Conservation (phyloP, 2,888 invertebrate species). For the Dermolepida albohirtum region DNA sequence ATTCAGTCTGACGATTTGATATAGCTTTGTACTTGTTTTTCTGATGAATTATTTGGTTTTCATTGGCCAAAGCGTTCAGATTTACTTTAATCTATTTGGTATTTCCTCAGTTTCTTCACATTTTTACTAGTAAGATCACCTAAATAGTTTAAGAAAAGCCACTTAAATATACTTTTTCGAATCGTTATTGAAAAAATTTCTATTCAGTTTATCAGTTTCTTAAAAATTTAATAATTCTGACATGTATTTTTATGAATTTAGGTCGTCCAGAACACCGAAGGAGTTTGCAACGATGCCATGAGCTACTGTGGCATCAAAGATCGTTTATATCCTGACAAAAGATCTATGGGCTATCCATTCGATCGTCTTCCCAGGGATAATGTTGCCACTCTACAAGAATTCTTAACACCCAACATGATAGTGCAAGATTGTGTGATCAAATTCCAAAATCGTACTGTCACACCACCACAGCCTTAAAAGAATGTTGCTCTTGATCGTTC, state of each 20-base stretch:
- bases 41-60: too few relatives aligned
- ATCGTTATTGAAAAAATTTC: neutral
- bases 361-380: slow-evolving; percentile 70
- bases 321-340: slow-evolving; percentile 79
- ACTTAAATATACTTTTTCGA: neutral
- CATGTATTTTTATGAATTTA: slow-evolving; percentile 48
- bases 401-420: slow-evolving; percentile 77
- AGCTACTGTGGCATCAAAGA: slow-evolving; percentile 82
- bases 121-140: too few relatives aligned
- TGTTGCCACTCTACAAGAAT: slow-evolving; percentile 70
- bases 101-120: too few relatives aligned
- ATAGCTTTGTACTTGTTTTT: too few relatives aligned
- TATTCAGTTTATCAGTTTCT: too few relatives aligned
- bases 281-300: slow-evolving; percentile 75
- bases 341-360: slow-evolving; percentile 87
- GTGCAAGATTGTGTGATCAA: slow-evolving; percentile 53
- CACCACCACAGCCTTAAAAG: neutral
- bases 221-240: too few relatives aligned
- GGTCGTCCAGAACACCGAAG: slow-evolving; percentile 67
- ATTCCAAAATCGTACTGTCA: slow-evolving; percentile 11
- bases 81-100: too few relatives aligned
- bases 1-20: too few relatives aligned
- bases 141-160: neutral
- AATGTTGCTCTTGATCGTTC: slow-evolving; percentile 10
- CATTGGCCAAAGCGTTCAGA: too few relatives aligned